These are phyloP conservation scores for Euleptes europaea DNA, from an alignment of 2,113 vertebrate species.

Conservation along the genomic window DNA sequence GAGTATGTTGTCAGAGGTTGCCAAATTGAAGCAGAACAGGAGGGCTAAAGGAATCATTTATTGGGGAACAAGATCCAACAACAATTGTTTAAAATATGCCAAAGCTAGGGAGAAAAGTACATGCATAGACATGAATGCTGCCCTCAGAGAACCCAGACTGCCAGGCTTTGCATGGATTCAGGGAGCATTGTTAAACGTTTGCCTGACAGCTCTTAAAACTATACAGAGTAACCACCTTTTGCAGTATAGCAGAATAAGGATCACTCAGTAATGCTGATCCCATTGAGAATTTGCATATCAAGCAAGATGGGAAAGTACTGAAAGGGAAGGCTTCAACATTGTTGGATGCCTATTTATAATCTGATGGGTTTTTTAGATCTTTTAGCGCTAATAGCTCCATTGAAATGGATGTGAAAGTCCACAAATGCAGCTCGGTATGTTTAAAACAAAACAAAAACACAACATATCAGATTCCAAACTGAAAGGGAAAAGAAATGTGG, in stretches of 20 bases:
- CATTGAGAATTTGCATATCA: neutral
- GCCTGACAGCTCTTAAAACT: neutral
- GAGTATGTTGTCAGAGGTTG: constrained; percentile 15
- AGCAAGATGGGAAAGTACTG: neutral
- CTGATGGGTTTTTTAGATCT: neutral
- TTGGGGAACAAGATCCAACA: constrained; percentile 23
- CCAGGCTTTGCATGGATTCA: constrained; percentile 2
- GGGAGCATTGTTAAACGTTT: neutral
- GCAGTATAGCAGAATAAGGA: constrained; percentile 6
- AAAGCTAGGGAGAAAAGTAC: constrained; percentile 38
- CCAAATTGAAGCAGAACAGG: neutral
- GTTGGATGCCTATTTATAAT: neutral
- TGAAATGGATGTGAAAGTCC: too few relatives aligned
- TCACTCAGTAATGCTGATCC: constrained; percentile 5
- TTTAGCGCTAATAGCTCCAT: neutral
- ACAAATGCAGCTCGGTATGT: too few relatives aligned
- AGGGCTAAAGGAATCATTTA: constrained; percentile 49
- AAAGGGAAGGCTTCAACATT: neutral
- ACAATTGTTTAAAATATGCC: constrained; percentile 48
- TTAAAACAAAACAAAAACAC: too few relatives aligned
- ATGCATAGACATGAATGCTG: constrained; percentile 38
- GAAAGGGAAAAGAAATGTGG: neutral
- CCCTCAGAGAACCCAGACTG: neutral
- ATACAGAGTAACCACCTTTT: neutral
- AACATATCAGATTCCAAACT: neutral